Evolutionary conservation across 2,888 invertebrate genomes (phyloP), one percentile per base, ranked within the genome.

Genomic region (Drosophila ustulata): DNA sequence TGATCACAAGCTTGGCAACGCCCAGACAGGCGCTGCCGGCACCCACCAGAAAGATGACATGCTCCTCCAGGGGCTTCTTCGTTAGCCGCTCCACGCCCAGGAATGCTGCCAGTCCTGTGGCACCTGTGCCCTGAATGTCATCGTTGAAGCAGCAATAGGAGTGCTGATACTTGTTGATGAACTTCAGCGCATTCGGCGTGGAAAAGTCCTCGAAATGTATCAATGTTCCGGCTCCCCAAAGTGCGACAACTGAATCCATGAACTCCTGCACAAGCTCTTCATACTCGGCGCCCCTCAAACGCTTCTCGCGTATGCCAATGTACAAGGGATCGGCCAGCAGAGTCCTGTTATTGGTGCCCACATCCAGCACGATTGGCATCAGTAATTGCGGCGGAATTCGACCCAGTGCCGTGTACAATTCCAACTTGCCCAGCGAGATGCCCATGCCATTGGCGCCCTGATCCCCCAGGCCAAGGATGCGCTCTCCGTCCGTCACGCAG

Each of bases 161-260:
- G 0, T 72, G 0, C 56, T 69, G 66, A 30, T 89, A 86, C 4
- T 66, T 88, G 0, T 66, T 39, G 13, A 89, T 47, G 0, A 86
- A 71, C 47, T 58, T 69, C 1, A 85, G 83, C 2, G 85, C 85
- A 28, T 85, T 75, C 7, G 69, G 71, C 4, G 89, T 89, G 51
- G 87, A 66, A 65, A 85, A 85, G 62, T 85, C 89, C 37, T 85
- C 85, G 13, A 85, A 89, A 4, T 86, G 89, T 4, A 86, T 80
- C 0, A 86, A 68, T 0, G 80, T 85, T 0, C 64, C 9, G 0
- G 7, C 5, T 4, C 85, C 87, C 5, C 49, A 89, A 3, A 32
- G 6, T 3, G 34, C 0, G 0, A 73, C 63, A 1, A 80, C 49
- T 0, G 69, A 32, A 0, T 80, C 56, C 59, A 86, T 59, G 0